phyloP scores from a whole-genome alignment of 2,888 invertebrate species.

The Chymomyza fuscimana region DNA sequence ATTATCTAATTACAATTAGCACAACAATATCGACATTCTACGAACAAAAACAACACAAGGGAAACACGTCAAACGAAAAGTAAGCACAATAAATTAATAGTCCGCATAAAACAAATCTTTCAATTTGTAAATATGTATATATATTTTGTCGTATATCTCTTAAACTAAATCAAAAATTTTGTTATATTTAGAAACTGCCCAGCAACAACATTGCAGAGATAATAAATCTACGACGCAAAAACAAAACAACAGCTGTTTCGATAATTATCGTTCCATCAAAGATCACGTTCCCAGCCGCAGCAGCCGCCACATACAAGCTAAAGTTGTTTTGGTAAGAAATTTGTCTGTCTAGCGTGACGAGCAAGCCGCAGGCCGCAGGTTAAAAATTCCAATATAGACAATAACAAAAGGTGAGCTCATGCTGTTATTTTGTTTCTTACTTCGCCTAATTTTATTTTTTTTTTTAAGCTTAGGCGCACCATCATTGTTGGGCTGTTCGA shows the following conservation, averaged over 20 bases:
- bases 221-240: conserved; percentile 50
- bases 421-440: background rate
- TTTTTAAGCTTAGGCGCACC: background rate
- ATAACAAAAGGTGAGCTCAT: conserved; percentile 37
- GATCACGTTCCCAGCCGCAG: conserved; percentile 9
- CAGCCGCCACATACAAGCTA: background rate
- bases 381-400: background rate
- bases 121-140: conserved; percentile 9
- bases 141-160: background rate
- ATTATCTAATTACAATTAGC: background rate
- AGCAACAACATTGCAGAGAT: background rate
- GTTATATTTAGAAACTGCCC: background rate
- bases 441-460: background rate
- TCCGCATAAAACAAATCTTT: background rate
- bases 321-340: background rate
- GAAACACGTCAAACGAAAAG: background rate
- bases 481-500: background rate
- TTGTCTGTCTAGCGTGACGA: background rate
- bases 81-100: background rate
- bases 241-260: background rate
- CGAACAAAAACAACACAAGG: background rate
- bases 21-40: background rate
- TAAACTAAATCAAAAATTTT: background rate
- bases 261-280: conserved; percentile 8
- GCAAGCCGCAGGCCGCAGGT: background rate